Conservation (phyloP, 2,797 vertebrate genomes). For the Pteropus rufus region DNA sequence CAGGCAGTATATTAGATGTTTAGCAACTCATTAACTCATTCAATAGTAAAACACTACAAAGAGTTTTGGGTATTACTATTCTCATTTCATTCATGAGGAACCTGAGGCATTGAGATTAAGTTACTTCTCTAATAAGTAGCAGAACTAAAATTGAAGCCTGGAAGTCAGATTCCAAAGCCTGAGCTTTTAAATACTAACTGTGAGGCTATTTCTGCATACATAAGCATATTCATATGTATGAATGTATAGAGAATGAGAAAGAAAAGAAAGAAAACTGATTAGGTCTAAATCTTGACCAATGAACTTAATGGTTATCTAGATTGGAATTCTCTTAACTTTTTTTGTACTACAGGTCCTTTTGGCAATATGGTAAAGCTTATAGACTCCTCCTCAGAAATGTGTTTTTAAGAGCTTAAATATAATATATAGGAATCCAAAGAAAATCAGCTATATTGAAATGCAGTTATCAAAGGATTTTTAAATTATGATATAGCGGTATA, state of each 20-base stretch:
- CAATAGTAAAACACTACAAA: not conserved
- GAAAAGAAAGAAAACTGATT: not conserved
- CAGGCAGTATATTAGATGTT: not conserved
- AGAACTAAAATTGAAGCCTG: not conserved
- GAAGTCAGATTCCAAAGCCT: not conserved
- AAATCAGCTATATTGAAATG: conserved; percentile 13
- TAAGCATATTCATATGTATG: not conserved
- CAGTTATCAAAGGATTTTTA: conserved; percentile 12
- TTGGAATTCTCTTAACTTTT: conserved; percentile 13
- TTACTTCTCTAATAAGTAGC: not conserved
- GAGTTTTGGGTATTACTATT: not conserved
- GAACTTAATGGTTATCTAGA: not conserved
- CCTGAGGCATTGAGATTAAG: not conserved
- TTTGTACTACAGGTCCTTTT: not conserved
- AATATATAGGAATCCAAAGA: not conserved
- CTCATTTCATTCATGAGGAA: not conserved
- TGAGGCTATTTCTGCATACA: not conserved
- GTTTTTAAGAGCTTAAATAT: conserved; percentile 11
- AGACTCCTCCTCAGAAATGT: not conserved
- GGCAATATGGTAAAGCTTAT: conserved; percentile 5
- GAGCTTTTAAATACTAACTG: not conserved
- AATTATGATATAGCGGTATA: not conserved
- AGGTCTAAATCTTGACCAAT: not conserved
- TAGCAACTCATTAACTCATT: not conserved
- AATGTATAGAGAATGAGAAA: not conserved